These are phyloP conservation scores for Sycon ciliatum DNA, from an alignment of 37 sponge, comb jelly and placozoan species.

Conservation along the genomic window DNA sequence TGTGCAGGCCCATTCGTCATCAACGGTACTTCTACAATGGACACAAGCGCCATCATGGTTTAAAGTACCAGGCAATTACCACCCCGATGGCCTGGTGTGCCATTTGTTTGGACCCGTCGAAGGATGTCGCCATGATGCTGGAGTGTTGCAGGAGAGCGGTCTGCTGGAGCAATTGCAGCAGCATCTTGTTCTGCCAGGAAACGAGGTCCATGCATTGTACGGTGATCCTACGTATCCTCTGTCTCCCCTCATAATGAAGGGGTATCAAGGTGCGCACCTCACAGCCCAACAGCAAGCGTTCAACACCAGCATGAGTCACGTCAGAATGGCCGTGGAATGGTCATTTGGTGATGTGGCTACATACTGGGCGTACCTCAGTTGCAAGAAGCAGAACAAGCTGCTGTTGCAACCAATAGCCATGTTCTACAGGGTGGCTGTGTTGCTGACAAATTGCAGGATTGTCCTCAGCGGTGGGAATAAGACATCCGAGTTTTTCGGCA, in stretches of 20 bases:
- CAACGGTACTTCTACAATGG: too few relatives aligned
- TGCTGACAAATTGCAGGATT: neutral
- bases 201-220: neutral
- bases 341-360: neutral
- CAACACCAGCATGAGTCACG: neutral
- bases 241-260: neutral
- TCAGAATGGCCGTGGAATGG: conserved; percentile 1
- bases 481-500: neutral
- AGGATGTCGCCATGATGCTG: conserved; percentile 13
- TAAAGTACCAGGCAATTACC: too few relatives aligned
- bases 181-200: too few relatives aligned
- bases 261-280: neutral
- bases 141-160: neutral
- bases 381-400: neutral
- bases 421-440: neutral
- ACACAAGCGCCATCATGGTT: too few relatives aligned
- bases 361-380: neutral
- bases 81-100: too few relatives aligned
- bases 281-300: neutral
- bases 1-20: too few relatives aligned
- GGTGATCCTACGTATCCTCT: conserved; percentile 10
- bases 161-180: neutral
- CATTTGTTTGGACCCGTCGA: neutral
- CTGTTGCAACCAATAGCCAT: conserved; percentile 11
- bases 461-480: neutral